Conservation (phyloP, 2,888 invertebrate species). For the Aspidiotus rigidus region DNA sequence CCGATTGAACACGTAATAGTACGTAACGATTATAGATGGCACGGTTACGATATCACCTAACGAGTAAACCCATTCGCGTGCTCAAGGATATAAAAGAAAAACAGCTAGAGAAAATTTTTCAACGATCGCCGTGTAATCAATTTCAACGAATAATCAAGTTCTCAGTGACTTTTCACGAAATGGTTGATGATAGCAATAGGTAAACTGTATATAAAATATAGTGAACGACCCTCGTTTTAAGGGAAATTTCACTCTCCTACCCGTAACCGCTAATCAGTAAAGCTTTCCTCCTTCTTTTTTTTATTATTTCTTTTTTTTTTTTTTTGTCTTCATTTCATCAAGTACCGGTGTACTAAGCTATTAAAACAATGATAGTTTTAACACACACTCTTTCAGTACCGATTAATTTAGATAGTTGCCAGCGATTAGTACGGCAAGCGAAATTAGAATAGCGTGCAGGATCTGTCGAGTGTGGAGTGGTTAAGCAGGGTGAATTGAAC, state of each 20-base stretch:
- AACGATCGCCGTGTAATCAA: slow-evolving; percentile 26
- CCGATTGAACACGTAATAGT: slow-evolving; percentile 28
- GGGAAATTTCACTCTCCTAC: slow-evolving; percentile 16
- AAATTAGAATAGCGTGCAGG: neutral
- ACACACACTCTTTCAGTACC: neutral
- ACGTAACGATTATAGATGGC: slow-evolving; percentile 25
- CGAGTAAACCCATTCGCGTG: slow-evolving; percentile 17
- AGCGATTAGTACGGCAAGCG: neutral
- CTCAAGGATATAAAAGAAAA: slow-evolving; percentile 23
- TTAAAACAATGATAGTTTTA: slow-evolving; percentile 11
- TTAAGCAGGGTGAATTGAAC: slow-evolving; percentile 2
- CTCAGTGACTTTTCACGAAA: slow-evolving; percentile 28
- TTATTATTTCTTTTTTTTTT: neutral
- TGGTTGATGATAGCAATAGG: neutral
- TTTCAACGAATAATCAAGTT: slow-evolving; percentile 29
- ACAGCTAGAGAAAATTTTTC: neutral
- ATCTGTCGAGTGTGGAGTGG: neutral
- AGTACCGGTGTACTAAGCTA: slow-evolving; percentile 5
- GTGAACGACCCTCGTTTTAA: slow-evolving; percentile 16
- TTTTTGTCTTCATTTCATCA: neutral
- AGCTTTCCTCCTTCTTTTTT: slow-evolving; percentile 8
- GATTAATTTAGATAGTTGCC: slow-evolving; percentile 2
- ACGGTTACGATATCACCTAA: slow-evolving; percentile 22
- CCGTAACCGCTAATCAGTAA: slow-evolving; percentile 22
- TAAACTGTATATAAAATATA: slow-evolving; percentile 11